phyloP scores from a whole-genome alignment of 2,797 vertebrate species.

The Trichosurus vulpecula region DNA sequence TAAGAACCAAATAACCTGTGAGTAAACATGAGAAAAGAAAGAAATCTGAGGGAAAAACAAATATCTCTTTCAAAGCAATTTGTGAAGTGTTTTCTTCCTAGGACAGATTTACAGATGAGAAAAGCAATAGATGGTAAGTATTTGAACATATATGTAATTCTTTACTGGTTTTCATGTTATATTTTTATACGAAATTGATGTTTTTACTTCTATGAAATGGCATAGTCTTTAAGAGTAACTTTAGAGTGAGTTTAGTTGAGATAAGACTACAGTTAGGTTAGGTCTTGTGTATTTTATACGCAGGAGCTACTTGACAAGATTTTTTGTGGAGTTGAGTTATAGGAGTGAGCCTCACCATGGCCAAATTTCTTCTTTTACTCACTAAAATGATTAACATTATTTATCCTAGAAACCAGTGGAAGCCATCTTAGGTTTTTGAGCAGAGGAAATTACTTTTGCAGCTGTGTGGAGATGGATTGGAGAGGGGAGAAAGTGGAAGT shows the following conservation, averaged over 20 bases:
- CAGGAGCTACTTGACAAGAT: neutral
- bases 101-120: neutral
- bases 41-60: neutral
- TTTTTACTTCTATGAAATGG: neutral
- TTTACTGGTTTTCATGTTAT: neutral
- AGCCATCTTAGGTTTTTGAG: neutral
- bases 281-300: neutral
- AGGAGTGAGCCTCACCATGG: neutral
- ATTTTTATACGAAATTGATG: neutral
- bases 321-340: neutral
- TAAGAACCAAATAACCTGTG: neutral
- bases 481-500: neutral
- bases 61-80: neutral
- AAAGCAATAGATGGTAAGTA: slow-evolving; percentile 1
- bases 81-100: neutral
- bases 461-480: neutral
- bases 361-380: neutral
- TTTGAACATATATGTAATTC: neutral
- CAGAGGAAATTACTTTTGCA: neutral
- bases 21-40: neutral
- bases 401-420: neutral
- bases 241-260: neutral
- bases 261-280: neutral
- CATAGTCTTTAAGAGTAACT: neutral
- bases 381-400: neutral